A percentile compares a stretch with the other conserved stretches of the same genome.
These are phyloP conservation scores for Latrodectus elegans DNA, from an alignment of 2,888 invertebrate genomes.

Conservation along the genomic window DNA sequence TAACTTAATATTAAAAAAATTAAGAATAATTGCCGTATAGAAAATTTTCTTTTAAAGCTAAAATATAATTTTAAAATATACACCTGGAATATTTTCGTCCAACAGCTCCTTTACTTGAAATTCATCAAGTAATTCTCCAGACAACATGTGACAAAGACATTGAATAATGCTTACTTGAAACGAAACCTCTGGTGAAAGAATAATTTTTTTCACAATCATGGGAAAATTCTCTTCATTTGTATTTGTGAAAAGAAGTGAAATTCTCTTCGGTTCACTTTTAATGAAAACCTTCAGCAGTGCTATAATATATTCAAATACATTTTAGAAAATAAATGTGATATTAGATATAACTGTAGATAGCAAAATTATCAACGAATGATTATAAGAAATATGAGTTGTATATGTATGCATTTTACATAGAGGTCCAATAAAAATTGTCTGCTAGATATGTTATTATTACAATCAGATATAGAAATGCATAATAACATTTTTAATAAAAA, in stretches of 20 bases:
- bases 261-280: conserved; percentile 4
- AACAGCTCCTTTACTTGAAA: conserved; percentile 17
- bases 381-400: too few species aligned
- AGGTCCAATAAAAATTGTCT: too few species aligned
- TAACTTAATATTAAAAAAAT: too few species aligned
- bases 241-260: conserved; percentile 27
- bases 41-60: not conserved
- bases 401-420: too few species aligned
- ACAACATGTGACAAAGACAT: conserved; percentile 47
- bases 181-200: conserved; percentile 19
- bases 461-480: too few species aligned
- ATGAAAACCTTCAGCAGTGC: conserved; percentile 49
- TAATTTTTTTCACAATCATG: conserved; percentile 41
- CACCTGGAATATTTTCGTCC: conserved; percentile 57
- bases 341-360: too few species aligned
- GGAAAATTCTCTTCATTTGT: conserved; percentile 31
- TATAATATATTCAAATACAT: not conserved
- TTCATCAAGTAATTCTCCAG: conserved; percentile 6
- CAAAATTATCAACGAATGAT: too few species aligned
- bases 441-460: too few species aligned
- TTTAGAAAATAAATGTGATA: too few species aligned
- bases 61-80: not conserved
- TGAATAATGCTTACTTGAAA: conserved; percentile 55
- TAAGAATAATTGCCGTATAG: too few species aligned
- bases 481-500: too few species aligned